Evolutionary conservation across 2,797 vertebrate genomes (phyloP), one percentile per base, ranked within the genome.

Genomic region (Peromyscus melanophrys): DNA sequence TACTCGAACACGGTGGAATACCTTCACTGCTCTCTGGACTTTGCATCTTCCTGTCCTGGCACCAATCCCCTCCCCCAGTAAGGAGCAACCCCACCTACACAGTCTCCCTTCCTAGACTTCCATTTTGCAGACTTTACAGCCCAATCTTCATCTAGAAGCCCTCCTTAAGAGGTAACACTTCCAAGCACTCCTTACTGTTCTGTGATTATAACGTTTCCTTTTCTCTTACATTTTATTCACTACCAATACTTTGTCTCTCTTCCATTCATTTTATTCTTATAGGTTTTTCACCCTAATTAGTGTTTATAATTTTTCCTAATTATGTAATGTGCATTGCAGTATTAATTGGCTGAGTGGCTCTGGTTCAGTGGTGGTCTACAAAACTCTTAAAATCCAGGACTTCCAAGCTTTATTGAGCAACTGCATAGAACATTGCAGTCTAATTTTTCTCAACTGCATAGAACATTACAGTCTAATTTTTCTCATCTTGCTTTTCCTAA

Each of bases 1-100:
- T 61, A 29, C 27, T 59, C 23, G 11, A 11, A 34, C 2, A 16
- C 13, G 13, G 0, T 0, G 27, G 31, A 57, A 17, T 16, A 52
- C 5, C n/a, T 29, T 76, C 37, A 2, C 13, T 59, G 67, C 16
- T 43, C 19, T 57, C 16, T 11, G 34, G 11, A 49, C 0, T 3
- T 7, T 27, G 11, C 49, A 17, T 11, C 21, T 69, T 85, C n/a
- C 19, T 76, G 17, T n/a, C 14, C 13, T 31, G 11, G 37, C 1
- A 4, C 37, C 67, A 52, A 4, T 21, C 9, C 21, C 27, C 23
- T 37, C 31, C 2, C 31, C 21, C 13, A 77, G 16, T 12, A 21
- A 73, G 27, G 17, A 88, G 25, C 67, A 19, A 40, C n/a, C 25
- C 25, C 16, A 40, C 69, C n/a, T 29, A 57, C 13, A 17, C 27